phyloP scores from a whole-genome alignment of 2,113 vertebrate genomes.

The Dicentrarchus labrax region DNA sequence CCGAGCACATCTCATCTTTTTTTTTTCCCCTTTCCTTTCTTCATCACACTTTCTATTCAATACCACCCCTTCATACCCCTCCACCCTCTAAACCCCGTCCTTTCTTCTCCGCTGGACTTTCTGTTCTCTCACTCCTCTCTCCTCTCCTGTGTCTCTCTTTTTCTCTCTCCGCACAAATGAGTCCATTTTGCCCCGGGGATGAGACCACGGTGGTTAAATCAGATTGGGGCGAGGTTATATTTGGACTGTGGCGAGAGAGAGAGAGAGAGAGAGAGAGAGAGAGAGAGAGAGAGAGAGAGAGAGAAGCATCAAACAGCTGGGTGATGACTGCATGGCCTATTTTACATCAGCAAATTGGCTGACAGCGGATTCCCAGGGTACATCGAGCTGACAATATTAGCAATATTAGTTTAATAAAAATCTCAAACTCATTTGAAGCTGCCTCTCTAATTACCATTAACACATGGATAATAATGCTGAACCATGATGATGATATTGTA shows the following conservation, averaged over 20 bases:
- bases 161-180: constrained; percentile 64
- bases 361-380: constrained; percentile 49
- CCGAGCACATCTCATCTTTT: constrained; percentile 52
- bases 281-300: constrained; percentile 35
- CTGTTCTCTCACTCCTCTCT: constrained; percentile 43
- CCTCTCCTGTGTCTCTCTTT: constrained; percentile 34
- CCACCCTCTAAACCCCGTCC: constrained; percentile 32
- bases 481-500: not conserved
- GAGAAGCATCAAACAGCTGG: constrained; percentile 67
- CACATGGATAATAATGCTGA: not conserved
- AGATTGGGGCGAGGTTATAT: constrained; percentile 79
- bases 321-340: constrained; percentile 76
- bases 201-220: constrained; percentile 70
- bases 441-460: constrained; percentile 32
- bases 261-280: constrained; percentile 22
- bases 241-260: constrained; percentile 69
- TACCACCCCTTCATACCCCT: constrained; percentile 11
- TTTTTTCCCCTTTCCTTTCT: constrained; percentile 12
- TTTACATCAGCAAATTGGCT: constrained; percentile 73
- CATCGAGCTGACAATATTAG: constrained; percentile 52
- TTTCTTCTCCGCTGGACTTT: constrained; percentile 45
- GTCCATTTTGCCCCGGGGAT: constrained; percentile 69
- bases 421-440: constrained; percentile 37
- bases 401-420: constrained; percentile 61
- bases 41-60: constrained; percentile 58